Percentiles rank a stretch among this genome's conserved stretches.
phyloP scores from a whole-genome alignment of 2,888 invertebrate species.

The Anodontia alba region DNA sequence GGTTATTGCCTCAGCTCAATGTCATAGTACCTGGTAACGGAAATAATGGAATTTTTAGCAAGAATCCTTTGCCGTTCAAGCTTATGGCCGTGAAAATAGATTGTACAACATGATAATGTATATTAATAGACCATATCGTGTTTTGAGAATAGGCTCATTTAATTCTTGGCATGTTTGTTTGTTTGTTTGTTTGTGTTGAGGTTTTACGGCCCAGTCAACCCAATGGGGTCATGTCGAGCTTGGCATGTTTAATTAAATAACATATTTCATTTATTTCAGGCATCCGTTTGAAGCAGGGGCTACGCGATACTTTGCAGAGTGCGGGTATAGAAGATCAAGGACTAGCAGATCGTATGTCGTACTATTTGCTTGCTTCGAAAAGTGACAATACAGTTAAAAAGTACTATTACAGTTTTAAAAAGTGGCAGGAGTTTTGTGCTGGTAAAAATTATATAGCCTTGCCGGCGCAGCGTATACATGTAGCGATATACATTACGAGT shows the following conservation, averaged over 20 bases:
- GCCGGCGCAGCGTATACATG: slow-evolving; percentile 35
- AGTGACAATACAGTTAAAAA: slow-evolving; percentile 45
- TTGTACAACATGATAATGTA: background rate
- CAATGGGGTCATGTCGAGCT: background rate
- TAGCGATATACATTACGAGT: slow-evolving; percentile 33
- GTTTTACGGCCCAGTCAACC: too few relatives aligned
- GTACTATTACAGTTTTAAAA: slow-evolving; percentile 36
- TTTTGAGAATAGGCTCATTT: too few relatives aligned
- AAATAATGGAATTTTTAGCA: background rate
- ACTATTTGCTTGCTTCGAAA: slow-evolving; percentile 17
- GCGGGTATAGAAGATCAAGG: background rate
- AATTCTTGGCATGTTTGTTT: too few relatives aligned
- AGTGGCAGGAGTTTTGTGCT: slow-evolving; percentile 38
- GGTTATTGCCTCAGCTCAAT: background rate
- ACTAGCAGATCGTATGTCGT: slow-evolving; percentile 28
- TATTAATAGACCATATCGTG: too few relatives aligned
- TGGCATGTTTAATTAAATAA: background rate
- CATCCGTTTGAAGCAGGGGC: slow-evolving; percentile 11
- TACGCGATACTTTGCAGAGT: slow-evolving; percentile 7
- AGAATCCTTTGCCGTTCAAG: background rate
- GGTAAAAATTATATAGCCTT: slow-evolving; percentile 10
- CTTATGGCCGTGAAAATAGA: background rate
- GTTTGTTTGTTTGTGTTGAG: too few relatives aligned
- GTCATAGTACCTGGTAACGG: background rate
- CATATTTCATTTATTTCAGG: slow-evolving; percentile 16